Base-by-base conservation (phyloP, 2,113 vertebrate genomes). In the Arvicanthis niloticus region DNA sequence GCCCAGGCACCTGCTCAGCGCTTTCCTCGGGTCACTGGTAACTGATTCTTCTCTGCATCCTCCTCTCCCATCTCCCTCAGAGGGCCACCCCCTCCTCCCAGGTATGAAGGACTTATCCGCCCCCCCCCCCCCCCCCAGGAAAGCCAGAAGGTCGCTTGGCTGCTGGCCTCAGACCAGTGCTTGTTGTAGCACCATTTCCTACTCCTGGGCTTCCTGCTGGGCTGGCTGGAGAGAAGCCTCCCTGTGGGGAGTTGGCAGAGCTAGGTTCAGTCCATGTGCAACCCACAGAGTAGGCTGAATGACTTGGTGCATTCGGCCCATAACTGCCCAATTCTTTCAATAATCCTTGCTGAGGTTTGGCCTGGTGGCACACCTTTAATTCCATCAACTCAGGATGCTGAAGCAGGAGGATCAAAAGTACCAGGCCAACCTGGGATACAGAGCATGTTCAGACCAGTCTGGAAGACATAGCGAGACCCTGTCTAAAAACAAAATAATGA, bases 11-110 rank as follows among this genome's bases (percentile, higher is more conserved):
- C 92, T 93, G 93, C 97, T 97, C 97, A 96, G 97, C 94, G 51
- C 96, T 97, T 97, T 97, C 90, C 92, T 88, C 24, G 56, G 97
- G 97, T 98, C 96, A 95, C 89, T 2, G 91, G 17, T 42, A 60
- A 56, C 88, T 22, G 88, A 91, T 80, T 94, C 91, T 92, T 72
- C 94, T 80, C 87, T n/a, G 56, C 1, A 9, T 34, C 89, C 91
- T 0, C 0, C n/a, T 65, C 40, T 53, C 68, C 67, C 31, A 72
- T 22, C 65, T 60, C 58, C 85, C 87, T 75, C 86, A 85, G 9
- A 1, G 75, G n/a, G 24, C 48, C 34, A 51, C 42, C 62, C 68
- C 26, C 29, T 62, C n/a, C n/a, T 40, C 53, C 42, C 70, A 1
- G 7, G 1, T n/a, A 67, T 40, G 72, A 78, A 93, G 78, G 91